phyloP scores from a whole-genome alignment of 2,888 invertebrate species.

The Cheilosia urbana region DNA sequence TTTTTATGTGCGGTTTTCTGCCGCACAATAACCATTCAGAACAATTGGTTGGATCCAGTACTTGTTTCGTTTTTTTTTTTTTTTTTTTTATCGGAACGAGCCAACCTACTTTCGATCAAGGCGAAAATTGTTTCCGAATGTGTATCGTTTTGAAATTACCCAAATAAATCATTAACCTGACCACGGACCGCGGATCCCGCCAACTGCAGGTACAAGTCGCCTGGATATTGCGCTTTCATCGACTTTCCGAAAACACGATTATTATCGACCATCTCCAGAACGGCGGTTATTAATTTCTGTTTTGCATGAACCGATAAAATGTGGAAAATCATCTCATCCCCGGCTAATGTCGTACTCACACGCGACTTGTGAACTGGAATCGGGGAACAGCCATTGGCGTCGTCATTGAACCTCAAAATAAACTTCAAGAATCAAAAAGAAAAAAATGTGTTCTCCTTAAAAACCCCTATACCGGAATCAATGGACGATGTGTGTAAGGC shows the following conservation, averaged over 20 bases:
- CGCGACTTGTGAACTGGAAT: conserved; percentile 46
- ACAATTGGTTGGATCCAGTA: conserved; percentile 55
- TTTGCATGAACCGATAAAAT: conserved; percentile 72
- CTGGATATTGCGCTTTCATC: conserved; percentile 62
- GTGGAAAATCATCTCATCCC: conserved; percentile 66
- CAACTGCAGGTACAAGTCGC: conserved; percentile 7
- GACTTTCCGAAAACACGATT: conserved; percentile 63
- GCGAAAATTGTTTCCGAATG: conserved; percentile 34
- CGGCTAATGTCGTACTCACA: conserved; percentile 58
- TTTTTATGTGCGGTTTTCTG: conserved; percentile 46
- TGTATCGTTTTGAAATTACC: conserved; percentile 46
- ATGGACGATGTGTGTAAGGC: background rate
- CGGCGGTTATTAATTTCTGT: conserved; percentile 68
- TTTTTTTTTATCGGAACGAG: background rate
- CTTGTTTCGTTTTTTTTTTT: background rate
- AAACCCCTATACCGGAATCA: conserved; percentile 23
- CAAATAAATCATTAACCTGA: conserved; percentile 66
- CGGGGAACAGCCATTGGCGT: conserved; percentile 12
- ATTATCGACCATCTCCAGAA: conserved; percentile 61
- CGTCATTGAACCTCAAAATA: conserved; percentile 32
- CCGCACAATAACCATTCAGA: conserved; percentile 47
- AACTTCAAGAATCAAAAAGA: background rate
- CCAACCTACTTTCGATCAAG: conserved; percentile 46
- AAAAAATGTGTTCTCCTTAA: conserved; percentile 9
- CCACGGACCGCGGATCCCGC: conserved; percentile 27